These are phyloP conservation scores for Trissolcus brochymenae DNA, from an alignment of 2,888 invertebrate species.

Conservation along the genomic window DNA sequence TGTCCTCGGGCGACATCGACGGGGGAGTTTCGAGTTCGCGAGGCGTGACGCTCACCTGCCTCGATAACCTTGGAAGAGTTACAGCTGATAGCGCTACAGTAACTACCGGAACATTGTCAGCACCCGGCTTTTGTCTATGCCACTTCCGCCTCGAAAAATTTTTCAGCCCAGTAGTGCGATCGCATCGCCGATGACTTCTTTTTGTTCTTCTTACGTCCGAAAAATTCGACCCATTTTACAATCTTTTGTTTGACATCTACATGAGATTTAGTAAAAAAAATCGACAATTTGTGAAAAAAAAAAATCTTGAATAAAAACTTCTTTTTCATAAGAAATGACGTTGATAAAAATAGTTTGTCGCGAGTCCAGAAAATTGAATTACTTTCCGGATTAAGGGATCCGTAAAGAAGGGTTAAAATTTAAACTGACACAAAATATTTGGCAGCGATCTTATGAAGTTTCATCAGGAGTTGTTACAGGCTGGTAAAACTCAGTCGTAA, in stretches of 20 bases:
- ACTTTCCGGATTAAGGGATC: constrained; percentile 31
- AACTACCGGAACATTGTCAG: constrained; percentile 59
- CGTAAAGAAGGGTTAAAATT: constrained; percentile 28
- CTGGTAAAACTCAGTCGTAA: constrained; percentile 44
- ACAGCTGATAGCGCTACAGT: constrained; percentile 54
- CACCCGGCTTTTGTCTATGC: constrained; percentile 52
- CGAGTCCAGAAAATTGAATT: constrained; percentile 42
- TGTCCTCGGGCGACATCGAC: constrained; percentile 32
- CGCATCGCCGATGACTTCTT: background rate
- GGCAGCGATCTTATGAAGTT: constrained; percentile 45
- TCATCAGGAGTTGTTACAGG: constrained; percentile 42
- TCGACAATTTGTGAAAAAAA: too few species aligned
- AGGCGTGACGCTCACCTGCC: constrained; percentile 70
- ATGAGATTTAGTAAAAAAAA: too few species aligned
- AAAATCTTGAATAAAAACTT: too few species aligned
- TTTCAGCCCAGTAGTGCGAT: constrained; percentile 23
- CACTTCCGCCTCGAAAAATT: constrained; percentile 58
- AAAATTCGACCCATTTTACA: too few species aligned
- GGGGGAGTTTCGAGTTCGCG: constrained; percentile 51
- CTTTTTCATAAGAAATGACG: background rate
- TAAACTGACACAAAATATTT: constrained; percentile 23
- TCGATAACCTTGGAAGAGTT: constrained; percentile 59
- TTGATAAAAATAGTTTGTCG: constrained; percentile 21
- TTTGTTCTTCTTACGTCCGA: too few species aligned
- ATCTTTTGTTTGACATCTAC: too few species aligned